Percentiles rank a stretch among this genome's conserved stretches.
phyloP scores from a whole-genome alignment of 2,113 vertebrate genomes.

The Hydropotes inermis region DNA sequence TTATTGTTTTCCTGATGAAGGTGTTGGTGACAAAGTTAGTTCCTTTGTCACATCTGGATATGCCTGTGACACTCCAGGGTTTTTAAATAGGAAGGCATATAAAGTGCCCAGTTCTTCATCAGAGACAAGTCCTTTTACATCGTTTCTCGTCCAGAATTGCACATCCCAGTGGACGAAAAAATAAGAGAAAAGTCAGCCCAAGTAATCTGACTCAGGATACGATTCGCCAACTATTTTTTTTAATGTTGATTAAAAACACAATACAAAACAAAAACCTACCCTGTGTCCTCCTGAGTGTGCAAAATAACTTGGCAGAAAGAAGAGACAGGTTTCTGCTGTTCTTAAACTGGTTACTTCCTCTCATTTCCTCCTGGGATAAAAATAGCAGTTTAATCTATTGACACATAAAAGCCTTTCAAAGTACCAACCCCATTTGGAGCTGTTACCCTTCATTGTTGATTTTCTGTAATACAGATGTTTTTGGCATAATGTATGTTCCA shows the following conservation, averaged over 20 bases:
- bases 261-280: background rate
- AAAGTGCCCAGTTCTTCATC: background rate
- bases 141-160: background rate
- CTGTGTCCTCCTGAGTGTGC: background rate
- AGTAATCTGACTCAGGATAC: background rate
- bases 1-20: background rate
- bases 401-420: slow-evolving; percentile 59
- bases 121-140: background rate
- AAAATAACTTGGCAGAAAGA: slow-evolving; percentile 45
- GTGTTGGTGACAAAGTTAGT: background rate
- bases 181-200: background rate
- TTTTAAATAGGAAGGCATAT: background rate
- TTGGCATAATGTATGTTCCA: slow-evolving; percentile 49
- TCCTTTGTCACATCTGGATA: background rate
- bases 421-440: slow-evolving; percentile 51
- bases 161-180: background rate
- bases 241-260: background rate
- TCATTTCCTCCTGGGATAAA: slow-evolving; percentile 51
- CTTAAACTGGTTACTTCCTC: slow-evolving; percentile 14
- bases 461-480: slow-evolving; percentile 71
- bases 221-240: background rate
- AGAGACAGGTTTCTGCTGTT: background rate
- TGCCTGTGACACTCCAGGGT: too few species aligned
- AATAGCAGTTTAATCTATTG: slow-evolving; percentile 64
- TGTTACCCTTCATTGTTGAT: slow-evolving; percentile 46